Evolutionary conservation across 2,888 invertebrate species (phyloP), one percentile per base, ranked within the genome.

Genomic region (Cosmia trapezina): DNA sequence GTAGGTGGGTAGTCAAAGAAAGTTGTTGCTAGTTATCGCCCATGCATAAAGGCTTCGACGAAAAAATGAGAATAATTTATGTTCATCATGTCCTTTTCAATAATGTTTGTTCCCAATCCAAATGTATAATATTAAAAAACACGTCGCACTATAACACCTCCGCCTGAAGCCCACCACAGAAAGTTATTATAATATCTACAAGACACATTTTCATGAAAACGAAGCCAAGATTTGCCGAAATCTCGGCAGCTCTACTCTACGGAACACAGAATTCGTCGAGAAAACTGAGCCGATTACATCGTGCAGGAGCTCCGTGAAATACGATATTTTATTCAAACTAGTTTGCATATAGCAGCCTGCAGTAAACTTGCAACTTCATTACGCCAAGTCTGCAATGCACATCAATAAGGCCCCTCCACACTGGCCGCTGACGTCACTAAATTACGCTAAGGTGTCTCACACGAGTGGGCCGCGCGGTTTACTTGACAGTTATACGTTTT

Each of bases 401-500:
- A 84, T 84, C 84, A 81, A 81, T 81, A 81, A 81, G 68, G 70
- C 59, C 68, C 59, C 45, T 57, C 80, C 75, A 69, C 80, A 74
- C 66, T 43, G 60, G 69, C 70, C 64, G 70, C 62, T 81, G 81
- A 81, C 81, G 70, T 81, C 68, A 60, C 70, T 81, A 84, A 68
- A 84, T 81, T 70, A 70, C 61, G 64, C 61, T 74, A 75, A 81
- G 81, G 80, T 84, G 84, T 83, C 74, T 80, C 84, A 83, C 83
- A 86, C 81, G 72, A 76, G 77, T 49, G 75, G 86, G 86, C 85
- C 84, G 85, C 86, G 84, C 81, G 75, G 73, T 88, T 84, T 79
- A 86, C 87, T 87, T 88, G 88, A 88, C 87, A 88, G 85, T 83
- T 84, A 84, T 87, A 87, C 81, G 86, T 86, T 87, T 87, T 81